Conservation (phyloP, 1,140 invertebrate genomes). For the Drosophila mauritiana region DNA sequence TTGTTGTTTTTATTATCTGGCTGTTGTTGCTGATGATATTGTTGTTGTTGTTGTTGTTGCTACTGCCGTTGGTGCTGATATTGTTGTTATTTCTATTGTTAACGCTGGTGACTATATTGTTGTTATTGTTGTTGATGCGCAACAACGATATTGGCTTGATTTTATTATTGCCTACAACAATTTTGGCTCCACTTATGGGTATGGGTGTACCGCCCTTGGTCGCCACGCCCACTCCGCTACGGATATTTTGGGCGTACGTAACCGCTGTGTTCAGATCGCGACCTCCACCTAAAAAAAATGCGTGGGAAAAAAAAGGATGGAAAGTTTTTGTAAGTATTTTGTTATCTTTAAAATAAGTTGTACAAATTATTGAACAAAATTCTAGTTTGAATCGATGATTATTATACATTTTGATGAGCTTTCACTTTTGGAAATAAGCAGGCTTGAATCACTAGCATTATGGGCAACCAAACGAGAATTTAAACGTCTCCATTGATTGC, state of each 20-base stretch:
- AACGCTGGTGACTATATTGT: constrained; percentile 20
- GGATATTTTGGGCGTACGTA: constrained; percentile 86
- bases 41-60: constrained; percentile 15
- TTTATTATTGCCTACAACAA: constrained; percentile 48
- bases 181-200: constrained; percentile 16
- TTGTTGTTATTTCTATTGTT: constrained; percentile 11
- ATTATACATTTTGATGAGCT: no score
- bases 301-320: not conserved
- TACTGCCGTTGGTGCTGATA: not conserved
- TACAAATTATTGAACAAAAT: no score
- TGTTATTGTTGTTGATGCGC: constrained; percentile 45
- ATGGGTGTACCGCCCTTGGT: constrained; percentile 20
- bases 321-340: not conserved
- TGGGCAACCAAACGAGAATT: no score
- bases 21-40: constrained; percentile 10
- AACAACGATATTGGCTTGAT: constrained; percentile 49
- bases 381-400: no score
- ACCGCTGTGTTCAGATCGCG: constrained; percentile 91
- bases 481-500: not conserved
- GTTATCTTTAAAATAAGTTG: not conserved
- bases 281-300: constrained; percentile 88
- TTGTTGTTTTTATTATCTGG: constrained; percentile 18
- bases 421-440: no score
- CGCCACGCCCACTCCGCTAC: constrained; percentile 56
- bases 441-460: no score